phyloP scores from a whole-genome alignment of 2,888 invertebrate genomes.

The Melinaea menophilus region DNA sequence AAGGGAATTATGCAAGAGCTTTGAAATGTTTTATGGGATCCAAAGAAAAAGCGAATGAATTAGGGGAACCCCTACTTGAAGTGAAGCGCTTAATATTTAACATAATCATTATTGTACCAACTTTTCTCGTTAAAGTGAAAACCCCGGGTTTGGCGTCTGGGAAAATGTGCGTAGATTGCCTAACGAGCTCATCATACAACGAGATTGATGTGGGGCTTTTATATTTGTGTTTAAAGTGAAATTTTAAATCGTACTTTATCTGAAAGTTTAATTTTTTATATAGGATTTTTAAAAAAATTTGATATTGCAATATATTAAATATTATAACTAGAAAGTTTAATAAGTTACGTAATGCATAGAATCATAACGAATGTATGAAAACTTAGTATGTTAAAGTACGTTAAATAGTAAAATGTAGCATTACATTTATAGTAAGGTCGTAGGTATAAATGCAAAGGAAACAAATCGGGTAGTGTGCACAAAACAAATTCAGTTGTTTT shows the following conservation, averaged over 20 bases:
- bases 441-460: constrained; percentile 8
- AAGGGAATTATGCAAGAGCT: constrained; percentile 47
- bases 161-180: constrained; percentile 18
- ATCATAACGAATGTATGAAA: too few species aligned
- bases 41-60: constrained; percentile 40
- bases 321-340: background rate
- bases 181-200: constrained; percentile 8
- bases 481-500: constrained; percentile 26
- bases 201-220: constrained; percentile 1
- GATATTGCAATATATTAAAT: background rate
- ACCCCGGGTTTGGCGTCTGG: constrained; percentile 14
- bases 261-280: too few species aligned
- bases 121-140: constrained; percentile 26
- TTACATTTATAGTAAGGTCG: background rate
- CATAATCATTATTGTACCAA: constrained; percentile 27
- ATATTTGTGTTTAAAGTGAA: background rate
- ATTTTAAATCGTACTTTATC: background rate
- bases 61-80: constrained; percentile 12
- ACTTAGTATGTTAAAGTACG: too few species aligned
- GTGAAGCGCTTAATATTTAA: constrained; percentile 22
- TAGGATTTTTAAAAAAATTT: background rate
- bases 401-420: too few species aligned
- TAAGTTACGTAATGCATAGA: background rate
- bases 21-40: constrained; percentile 51
- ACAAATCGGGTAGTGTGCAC: constrained; percentile 20